Percentiles rank a stretch among this genome's conserved stretches.
phyloP scores from a whole-genome alignment of 2,113 vertebrate genomes.

The Bos javanicus region DNA sequence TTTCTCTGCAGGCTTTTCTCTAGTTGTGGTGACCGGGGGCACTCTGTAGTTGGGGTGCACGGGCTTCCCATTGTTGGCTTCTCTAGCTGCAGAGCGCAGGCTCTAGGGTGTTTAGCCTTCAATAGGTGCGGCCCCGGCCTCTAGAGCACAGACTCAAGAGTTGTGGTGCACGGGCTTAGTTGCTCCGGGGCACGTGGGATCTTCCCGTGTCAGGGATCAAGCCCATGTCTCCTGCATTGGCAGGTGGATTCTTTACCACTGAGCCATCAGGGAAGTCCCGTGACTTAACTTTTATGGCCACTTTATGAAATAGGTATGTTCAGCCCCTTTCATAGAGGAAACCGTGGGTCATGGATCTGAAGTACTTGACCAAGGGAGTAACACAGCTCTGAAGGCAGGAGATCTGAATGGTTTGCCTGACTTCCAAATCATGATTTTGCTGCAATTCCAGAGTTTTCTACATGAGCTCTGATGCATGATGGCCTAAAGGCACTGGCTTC shows the following conservation, averaged over 20 bases:
- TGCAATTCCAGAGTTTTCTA: neutral
- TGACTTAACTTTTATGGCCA: neutral
- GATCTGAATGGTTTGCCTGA: neutral
- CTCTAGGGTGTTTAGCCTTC: neutral
- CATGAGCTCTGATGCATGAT: neutral
- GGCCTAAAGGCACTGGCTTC: neutral
- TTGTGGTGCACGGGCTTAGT: neutral
- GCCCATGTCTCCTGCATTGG: neutral
- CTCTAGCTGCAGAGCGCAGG: neutral
- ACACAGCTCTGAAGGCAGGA: neutral
- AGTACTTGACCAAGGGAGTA: neutral
- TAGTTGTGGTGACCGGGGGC: neutral
- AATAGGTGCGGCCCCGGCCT: accelerated
- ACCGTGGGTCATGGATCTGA: neutral
- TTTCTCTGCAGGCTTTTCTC: neutral
- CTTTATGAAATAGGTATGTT: too few species aligned
- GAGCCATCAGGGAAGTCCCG: neutral
- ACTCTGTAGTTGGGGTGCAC: neutral
- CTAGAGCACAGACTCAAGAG: neutral
- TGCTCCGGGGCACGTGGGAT: neutral
- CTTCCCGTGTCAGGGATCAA: neutral
- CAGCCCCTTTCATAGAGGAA: neutral
- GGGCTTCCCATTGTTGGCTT: neutral
- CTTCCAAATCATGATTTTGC: neutral
- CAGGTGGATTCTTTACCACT: neutral